These are phyloP conservation scores for Aphis craccivora DNA, from an alignment of 1,140 invertebrate genomes.

Conservation along the genomic window DNA sequence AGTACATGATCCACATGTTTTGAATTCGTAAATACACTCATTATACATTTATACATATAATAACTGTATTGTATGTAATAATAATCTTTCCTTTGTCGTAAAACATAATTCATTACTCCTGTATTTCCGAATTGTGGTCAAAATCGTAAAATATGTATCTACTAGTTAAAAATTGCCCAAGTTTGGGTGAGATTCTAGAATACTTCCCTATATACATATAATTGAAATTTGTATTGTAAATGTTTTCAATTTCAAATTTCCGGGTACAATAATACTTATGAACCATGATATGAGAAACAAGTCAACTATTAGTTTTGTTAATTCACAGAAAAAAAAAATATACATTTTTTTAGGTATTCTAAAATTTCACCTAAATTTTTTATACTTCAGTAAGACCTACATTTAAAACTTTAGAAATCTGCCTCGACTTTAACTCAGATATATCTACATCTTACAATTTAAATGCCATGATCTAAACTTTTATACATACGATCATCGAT, in stretches of 20 bases:
- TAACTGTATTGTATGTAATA: too few relatives aligned
- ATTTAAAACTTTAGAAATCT: not conserved
- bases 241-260: not conserved
- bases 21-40: too few relatives aligned
- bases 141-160: too few relatives aligned
- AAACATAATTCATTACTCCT: too few relatives aligned
- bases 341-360: not conserved
- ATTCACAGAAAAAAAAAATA: not conserved
- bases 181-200: not conserved
- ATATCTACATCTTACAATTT: not conserved
- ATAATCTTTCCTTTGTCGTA: too few relatives aligned
- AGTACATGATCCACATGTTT: too few relatives aligned
- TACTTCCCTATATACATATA: not conserved
- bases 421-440: not conserved
- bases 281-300: not conserved
- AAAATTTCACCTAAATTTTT: not conserved
- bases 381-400: not conserved
- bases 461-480: not conserved
- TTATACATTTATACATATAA: too few relatives aligned
- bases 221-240: not conserved
- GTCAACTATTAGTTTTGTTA: not conserved
- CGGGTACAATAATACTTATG: not conserved
- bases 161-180: not conserved
- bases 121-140: too few relatives aligned
- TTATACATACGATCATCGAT: too few relatives aligned